Evolutionary conservation across 2,888 invertebrate species (phyloP).

Genomic region (Pristionchus entomophagus): DNA sequence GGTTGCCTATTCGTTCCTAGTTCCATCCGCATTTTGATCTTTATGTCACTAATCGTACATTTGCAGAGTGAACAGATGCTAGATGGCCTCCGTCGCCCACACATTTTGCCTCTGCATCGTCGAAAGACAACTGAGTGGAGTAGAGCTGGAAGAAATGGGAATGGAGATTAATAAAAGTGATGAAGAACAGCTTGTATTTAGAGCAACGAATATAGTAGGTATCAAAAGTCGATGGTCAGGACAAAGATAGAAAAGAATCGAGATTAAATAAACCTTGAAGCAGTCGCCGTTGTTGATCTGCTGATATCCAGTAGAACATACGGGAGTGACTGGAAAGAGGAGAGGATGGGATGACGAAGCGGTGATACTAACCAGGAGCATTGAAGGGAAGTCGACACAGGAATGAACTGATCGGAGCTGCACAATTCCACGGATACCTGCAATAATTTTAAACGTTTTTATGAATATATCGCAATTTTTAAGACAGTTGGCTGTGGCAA

Average conservation of each 20-base stretch:
- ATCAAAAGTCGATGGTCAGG: no score
- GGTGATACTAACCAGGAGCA: neutral
- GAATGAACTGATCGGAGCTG: neutral
- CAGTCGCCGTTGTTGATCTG: neutral
- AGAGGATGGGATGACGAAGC: neutral
- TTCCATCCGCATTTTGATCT: no score
- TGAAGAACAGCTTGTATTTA: no score
- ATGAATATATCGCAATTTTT: neutral
- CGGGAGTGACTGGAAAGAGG: neutral
- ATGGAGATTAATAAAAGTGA: neutral
- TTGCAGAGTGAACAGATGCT: neutral
- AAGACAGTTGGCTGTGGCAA: no score
- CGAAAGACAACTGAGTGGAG: neutral
- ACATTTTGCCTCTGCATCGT: constrained; percentile 3
- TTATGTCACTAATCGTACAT: no score
- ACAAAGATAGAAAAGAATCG: no score
- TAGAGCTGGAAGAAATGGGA: neutral
- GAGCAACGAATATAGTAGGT: no score
- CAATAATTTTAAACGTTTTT: neutral
- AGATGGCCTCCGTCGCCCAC: constrained; percentile 18
- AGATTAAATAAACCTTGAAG: no score
- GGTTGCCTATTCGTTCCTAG: no score
- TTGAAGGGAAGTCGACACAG: constrained; percentile 14
- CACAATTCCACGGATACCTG: constrained; percentile 7
- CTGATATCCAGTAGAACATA: neutral